Evolutionary conservation across 2,113 vertebrate genomes (phyloP), one percentile per base, ranked within the genome.

Genomic region (Jaculus jaculus): DNA sequence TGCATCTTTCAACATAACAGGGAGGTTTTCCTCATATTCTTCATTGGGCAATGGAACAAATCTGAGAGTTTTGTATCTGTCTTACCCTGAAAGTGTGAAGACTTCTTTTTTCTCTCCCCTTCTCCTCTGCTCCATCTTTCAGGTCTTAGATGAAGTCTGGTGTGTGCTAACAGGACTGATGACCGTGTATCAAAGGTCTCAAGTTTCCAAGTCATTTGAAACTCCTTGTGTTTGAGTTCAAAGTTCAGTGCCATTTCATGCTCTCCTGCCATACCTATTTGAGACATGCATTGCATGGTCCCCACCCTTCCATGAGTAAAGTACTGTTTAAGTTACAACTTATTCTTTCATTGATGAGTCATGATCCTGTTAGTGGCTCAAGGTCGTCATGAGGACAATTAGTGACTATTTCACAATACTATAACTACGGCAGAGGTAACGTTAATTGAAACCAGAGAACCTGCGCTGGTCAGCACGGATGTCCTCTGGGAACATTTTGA

Each of bases 51-150:
- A 20, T 84, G 16, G 16, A 69, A 63, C 68, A 72, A 84, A n/a
- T 66, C 61, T 90, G 80, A 66, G 80, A 82, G 84, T 77, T 93
- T 72, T 77, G 72, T 23, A 84, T 61, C 68, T 54, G 17, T 75
- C 34, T 20, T 8, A 28, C 24, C 5, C 74, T 66, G 34, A 60
- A 37, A 83, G 81, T 24, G 0, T 51, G 39, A 87, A 58, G 60
- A 69, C 26, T 15, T 72, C 24, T 23, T 0, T 73, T 30, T 21
- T 61, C 42, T 69, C 51, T 60, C 66, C 3, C 1, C 6, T 69
- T 69, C 51, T 87, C n/a, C 28, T 54, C 74, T 87, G 77, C 34
- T 51, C 47, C 7, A 37, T 37, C 4, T 32, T 86, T 37, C 58
- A 60, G 51, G 32, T 51, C 16, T 80, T 81, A 65, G 63, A 80